Percentiles rank a stretch among this genome's conserved stretches.
Evolutionary conservation across 2,797 vertebrate genomes (phyloP).

Genomic region (Sarcophilus harrisii): DNA sequence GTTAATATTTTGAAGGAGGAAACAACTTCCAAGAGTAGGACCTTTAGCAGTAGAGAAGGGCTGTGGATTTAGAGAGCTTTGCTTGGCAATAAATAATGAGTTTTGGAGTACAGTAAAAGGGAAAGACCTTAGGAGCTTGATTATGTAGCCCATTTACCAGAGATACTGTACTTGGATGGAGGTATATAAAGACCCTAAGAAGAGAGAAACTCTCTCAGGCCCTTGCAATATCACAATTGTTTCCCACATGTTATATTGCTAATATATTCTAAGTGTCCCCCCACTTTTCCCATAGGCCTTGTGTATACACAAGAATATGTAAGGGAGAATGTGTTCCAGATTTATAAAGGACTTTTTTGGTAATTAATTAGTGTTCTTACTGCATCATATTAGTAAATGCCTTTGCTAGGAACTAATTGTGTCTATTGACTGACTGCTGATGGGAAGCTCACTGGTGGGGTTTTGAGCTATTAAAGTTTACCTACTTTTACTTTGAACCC

Average conservation of each 20-base stretch:
- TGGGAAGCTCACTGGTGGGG: not conserved
- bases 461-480: not conserved
- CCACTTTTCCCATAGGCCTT: not conserved
- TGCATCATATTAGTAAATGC: not conserved
- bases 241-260: not conserved
- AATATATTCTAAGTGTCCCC: not conserved
- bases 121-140: not conserved
- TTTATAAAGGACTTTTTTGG: not conserved
- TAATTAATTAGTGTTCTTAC: not conserved
- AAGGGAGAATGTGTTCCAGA: not conserved
- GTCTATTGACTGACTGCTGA: not conserved
- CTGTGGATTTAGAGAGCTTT: not conserved
- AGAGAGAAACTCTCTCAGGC: not conserved
- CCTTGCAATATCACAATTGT: not conserved
- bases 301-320: too few relatives aligned
- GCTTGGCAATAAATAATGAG: not conserved
- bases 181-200: not conserved
- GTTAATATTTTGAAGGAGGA: not conserved
- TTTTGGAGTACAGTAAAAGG: not conserved
- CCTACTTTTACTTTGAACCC: not conserved
- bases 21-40: not conserved
- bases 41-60: not conserved
- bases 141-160: not conserved
- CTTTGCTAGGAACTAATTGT: not conserved
- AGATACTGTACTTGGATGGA: not conserved